Base-by-base conservation (phyloP, 2,113 vertebrate species). In the Nothobranchius furzeri region DNA sequence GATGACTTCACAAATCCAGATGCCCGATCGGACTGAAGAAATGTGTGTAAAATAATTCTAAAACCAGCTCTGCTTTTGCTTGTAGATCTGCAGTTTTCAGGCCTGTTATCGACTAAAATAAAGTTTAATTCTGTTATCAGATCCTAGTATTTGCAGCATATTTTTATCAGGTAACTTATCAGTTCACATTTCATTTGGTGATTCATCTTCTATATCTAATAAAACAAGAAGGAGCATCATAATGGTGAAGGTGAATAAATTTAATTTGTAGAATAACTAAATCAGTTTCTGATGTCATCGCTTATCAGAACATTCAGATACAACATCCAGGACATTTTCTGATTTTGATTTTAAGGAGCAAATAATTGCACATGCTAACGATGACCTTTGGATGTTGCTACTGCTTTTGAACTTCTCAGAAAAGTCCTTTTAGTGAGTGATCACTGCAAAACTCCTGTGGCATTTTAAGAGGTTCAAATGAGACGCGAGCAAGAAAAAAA, bases 1-100 rank as follows among this genome's bases (percentile, higher is more conserved):
- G 81, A 74, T 69, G 69, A 73, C 60, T 50, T 90, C 91, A 90
- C 78, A 59, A 54, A 35, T 78, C 75, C 68, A 47, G 62, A 42
- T 65, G 73, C 47, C 2, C 9, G 59, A 48, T 4, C 7, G 13
- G 24, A 51, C 12, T 0, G 30, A 52, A 14, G 3, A 15, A 47
- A 43, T 24, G 52, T 53, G 25, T 7, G 20, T 11, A 30, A 47
- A 47, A 6, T 6, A 47, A 47, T 14, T 14, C 13, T 13, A 47
- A 4, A 30, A 30, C 3, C 30, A 30, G 4, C 30, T 30, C 30
- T 30, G 30, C 30, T 30, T 2, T 9, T 52, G 17, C 50, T 52
- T 52, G 15, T 35, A 35, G 52, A 6, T 55, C 6, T 12, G 13
- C 25, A 30, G 7, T 13, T 7, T 57, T n/a, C 7, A 40, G 3